Evolutionary conservation across 2,888 invertebrate species (phyloP).

Genomic region (Macrosiphum euphorbiae): DNA sequence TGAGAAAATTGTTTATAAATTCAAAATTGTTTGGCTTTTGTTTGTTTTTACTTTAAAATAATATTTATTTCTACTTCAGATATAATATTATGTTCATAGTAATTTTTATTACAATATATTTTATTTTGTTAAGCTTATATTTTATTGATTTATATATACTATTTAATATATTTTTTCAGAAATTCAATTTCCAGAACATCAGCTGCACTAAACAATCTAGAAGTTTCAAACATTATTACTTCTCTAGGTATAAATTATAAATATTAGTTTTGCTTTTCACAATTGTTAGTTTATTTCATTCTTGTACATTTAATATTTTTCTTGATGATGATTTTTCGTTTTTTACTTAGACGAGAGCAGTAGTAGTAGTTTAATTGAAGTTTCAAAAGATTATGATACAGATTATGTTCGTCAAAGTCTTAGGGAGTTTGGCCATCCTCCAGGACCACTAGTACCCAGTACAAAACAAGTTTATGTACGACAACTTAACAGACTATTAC

Average conservation of each 20-base stretch:
- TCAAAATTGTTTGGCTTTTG: not conserved
- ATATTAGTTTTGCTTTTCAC: not conserved
- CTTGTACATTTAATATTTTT: not conserved
- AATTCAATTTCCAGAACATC: conserved; percentile 8
- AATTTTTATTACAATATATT: not conserved
- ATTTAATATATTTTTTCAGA: not conserved
- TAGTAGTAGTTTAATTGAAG: conserved; percentile 17
- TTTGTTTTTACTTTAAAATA: not conserved
- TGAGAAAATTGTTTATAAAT: not conserved
- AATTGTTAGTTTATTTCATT: not conserved
- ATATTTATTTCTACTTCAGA: not conserved
- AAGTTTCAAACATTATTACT: not conserved
- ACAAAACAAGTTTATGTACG: conserved; percentile 84
- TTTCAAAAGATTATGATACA: conserved; percentile 76
- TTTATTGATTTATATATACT: not conserved
- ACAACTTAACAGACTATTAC: conserved; percentile 71
- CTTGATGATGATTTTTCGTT: not conserved
- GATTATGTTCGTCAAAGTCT: conserved; percentile 78
- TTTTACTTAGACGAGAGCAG: conserved; percentile 4
- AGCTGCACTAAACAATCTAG: not conserved
- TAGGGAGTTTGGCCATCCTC: conserved; percentile 77
- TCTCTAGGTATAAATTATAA: conserved; percentile 2
- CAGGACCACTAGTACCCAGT: conserved; percentile 84
- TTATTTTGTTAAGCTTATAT: not conserved
- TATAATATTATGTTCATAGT: not conserved